Conservation (phyloP, 1,140 invertebrate genomes). For the Agrypnia vestita region DNA sequence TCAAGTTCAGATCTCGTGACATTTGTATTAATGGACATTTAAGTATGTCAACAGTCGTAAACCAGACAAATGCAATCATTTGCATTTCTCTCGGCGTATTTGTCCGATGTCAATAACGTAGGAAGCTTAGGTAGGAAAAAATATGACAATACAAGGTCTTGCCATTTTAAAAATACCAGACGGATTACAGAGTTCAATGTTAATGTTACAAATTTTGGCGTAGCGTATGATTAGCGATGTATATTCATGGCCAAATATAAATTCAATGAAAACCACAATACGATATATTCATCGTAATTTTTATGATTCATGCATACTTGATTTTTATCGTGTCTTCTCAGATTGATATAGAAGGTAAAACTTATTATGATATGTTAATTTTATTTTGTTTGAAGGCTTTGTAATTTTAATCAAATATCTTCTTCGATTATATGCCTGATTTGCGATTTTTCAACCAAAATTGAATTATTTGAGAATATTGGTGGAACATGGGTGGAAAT, state of each 20-base stretch:
- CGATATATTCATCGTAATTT: neutral
- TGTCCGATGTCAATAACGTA: too few relatives aligned
- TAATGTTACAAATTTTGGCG: slow-evolving; percentile 10
- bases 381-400: too few relatives aligned
- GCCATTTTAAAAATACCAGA: neutral
- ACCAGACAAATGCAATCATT: too few relatives aligned
- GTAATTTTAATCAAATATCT: too few relatives aligned
- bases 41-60: slow-evolving; percentile 1
- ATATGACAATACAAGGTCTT: neutral
- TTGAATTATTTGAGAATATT: too few relatives aligned
- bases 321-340: neutral
- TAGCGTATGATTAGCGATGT: neutral
- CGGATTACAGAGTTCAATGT: slow-evolving; percentile 2
- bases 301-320: slow-evolving; percentile 7
- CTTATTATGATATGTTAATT: too few relatives aligned
- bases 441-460: too few relatives aligned
- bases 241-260: neutral
- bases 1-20: neutral
- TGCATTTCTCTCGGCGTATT: too few relatives aligned
- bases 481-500: too few relatives aligned
- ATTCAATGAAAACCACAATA: too few relatives aligned
- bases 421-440: too few relatives aligned
- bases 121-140: too few relatives aligned
- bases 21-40: neutral
- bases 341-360: neutral